Percentiles rank a stretch among this genome's conserved stretches.
These are phyloP conservation scores for Vollenhovia emeryi DNA, from an alignment of 1,140 invertebrate genomes.

Conservation along the genomic window DNA sequence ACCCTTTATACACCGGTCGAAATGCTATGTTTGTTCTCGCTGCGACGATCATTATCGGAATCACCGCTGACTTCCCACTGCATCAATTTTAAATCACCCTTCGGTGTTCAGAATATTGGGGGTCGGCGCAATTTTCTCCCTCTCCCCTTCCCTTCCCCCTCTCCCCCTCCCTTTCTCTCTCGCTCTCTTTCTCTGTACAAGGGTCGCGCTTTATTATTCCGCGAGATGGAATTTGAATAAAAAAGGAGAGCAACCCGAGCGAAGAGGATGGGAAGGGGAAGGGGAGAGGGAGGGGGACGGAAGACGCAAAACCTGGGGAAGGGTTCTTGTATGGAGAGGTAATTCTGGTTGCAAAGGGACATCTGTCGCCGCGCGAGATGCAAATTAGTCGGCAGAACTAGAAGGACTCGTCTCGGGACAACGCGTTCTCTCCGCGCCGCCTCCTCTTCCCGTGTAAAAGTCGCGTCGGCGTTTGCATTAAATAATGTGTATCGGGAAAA, in stretches of 20 bases:
- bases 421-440: not conserved
- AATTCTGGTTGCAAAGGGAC: conserved; percentile 55
- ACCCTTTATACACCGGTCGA: not conserved
- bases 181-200: conserved; percentile 16
- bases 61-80: conserved; percentile 21
- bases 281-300: too few relatives aligned
- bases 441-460: not conserved
- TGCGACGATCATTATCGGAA: conserved; percentile 25
- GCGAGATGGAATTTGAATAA: conserved; percentile 70
- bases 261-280: not conserved
- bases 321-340: conserved; percentile 14
- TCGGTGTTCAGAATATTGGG: not conserved
- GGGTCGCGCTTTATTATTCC: conserved; percentile 60
- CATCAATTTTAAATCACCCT: not conserved
- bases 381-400: conserved; percentile 65
- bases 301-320: conserved; percentile 11
- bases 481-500: conserved; percentile 15
- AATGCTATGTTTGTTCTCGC: conserved; percentile 5
- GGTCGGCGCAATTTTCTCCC: conserved; percentile 11
- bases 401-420: conserved; percentile 36
- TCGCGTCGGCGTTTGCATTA: not conserved
- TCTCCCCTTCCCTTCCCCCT: not conserved
- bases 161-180: not conserved
- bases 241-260: conserved; percentile 49
- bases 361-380: conserved; percentile 70